Percentiles rank a stretch among this genome's conserved stretches.
Conservation (phyloP, 2,113 vertebrate genomes). For the Orientallactaga bullata region DNA sequence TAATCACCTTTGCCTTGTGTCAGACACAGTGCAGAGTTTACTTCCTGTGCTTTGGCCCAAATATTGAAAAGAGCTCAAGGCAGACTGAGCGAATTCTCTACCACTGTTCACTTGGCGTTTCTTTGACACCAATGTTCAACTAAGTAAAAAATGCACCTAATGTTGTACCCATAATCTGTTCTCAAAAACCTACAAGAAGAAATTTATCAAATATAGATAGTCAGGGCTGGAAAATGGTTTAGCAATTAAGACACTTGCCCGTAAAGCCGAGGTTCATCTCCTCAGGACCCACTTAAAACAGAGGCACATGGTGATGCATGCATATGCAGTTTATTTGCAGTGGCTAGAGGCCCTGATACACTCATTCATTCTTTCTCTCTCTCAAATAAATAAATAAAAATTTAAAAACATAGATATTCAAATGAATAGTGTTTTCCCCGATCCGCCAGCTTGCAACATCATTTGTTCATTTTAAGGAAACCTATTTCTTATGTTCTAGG, state of each 20-base stretch:
- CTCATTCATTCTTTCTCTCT: too few species aligned
- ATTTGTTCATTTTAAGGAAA: conserved; percentile 35
- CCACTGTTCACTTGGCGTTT: neutral
- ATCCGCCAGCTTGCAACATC: neutral
- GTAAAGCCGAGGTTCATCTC: too few species aligned
- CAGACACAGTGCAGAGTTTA: neutral
- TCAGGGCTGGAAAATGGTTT: too few species aligned
- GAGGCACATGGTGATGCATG: too few species aligned
- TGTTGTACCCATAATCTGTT: neutral
- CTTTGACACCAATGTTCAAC: neutral
- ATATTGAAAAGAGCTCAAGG: neutral
- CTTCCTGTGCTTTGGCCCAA: neutral
- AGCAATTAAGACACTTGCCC: too few species aligned
- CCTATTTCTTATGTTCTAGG: neutral
- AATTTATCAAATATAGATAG: conserved; percentile 35
- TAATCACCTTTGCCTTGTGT: neutral
- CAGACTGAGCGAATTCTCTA: neutral
- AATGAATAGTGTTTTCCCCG: neutral
- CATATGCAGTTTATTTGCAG: too few species aligned
- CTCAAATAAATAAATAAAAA: too few species aligned
- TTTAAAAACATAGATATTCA: neutral
- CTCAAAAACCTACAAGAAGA: neutral
- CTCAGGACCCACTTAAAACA: too few species aligned
- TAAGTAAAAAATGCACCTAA: neutral
- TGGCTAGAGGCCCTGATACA: too few species aligned